Evolutionary conservation across 2,797 vertebrate species (phyloP), one percentile per base, ranked within the genome.

Genomic region (Setipinna tenuifilis): DNA sequence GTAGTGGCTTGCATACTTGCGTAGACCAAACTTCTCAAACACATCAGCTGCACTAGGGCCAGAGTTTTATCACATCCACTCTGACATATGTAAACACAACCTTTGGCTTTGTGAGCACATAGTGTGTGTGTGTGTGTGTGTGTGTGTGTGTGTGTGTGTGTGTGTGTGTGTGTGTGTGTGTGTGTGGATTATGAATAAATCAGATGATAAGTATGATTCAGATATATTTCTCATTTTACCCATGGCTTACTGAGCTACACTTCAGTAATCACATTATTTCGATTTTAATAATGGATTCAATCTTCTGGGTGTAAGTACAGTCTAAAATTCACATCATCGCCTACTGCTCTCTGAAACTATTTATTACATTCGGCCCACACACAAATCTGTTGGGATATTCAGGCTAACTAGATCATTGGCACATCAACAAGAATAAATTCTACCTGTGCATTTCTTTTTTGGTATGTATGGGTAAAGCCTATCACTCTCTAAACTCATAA

Each of bases 171-270:
- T 50, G 68, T 54, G 46, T 46, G 71, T 28, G 71, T 81, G 44
- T 59, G 78, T 82, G 57, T 83, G 28, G 35, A 28, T 59, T 57
- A 54, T 75, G 58, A 59, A 84, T 84, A 50, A 80, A 84, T 57
- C 28, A 84, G 68, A 59, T 7, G 7, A 21, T 57, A 23, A 50
- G 68, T 58, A 12, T 50, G 31, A 50, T 48, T 46, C 41, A 23
- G 82, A 54, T 78, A 78, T 21, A 78, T 78, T 78, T 78, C 71
- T 44, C 31, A 41, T 44, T 78, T 78, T 78, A 78, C 71, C 71
- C 17, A 16, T 78, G 71, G 71, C 35, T 78, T 17, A 21, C 71
- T 78, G 71, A 35, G 71, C 71, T 78, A 19, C 71, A 31, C 65
- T 31, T 35, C 62, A 35, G 68, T 75, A 41, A 35, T 75, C 71